phyloP scores from a whole-genome alignment of 2,113 vertebrate species.

The Bos indicus region DNA sequence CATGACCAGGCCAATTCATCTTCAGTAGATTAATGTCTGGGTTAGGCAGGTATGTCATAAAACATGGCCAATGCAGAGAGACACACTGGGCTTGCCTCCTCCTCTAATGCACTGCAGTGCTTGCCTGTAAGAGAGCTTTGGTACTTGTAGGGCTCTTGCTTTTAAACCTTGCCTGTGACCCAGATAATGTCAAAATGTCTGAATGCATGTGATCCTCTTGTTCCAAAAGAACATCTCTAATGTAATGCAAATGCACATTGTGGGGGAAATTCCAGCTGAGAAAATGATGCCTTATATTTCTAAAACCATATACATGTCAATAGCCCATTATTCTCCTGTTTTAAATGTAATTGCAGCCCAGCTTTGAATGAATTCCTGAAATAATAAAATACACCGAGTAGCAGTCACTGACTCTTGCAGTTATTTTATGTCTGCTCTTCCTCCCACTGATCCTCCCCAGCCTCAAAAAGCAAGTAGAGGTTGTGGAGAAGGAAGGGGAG shows the following conservation, averaged over 20 bases:
- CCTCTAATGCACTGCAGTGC: conserved; percentile 72
- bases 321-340: conserved; percentile 85
- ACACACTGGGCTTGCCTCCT: conserved; percentile 48
- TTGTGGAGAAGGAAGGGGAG: conserved; percentile 38
- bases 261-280: conserved; percentile 86
- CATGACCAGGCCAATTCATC: conserved; percentile 78
- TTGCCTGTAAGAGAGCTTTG: conserved; percentile 68
- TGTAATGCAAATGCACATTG: conserved; percentile 85
- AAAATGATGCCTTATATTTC: conserved; percentile 86
- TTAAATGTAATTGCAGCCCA: conserved; percentile 83
- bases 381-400: conserved; percentile 81
- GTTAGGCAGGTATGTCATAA: conserved; percentile 81
- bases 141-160: conserved; percentile 75
- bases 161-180: conserved; percentile 83
- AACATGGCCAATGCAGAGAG: conserved; percentile 73
- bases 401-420: conserved; percentile 75
- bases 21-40: conserved; percentile 80
- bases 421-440: conserved; percentile 71
- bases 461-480: conserved; percentile 5
- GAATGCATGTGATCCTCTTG: conserved; percentile 75
- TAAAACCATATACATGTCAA: conserved; percentile 87
- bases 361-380: conserved; percentile 82
- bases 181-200: conserved; percentile 84
- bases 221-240: conserved; percentile 82
- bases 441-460: background rate